Base-by-base conservation (phyloP, 1,140 invertebrate species). In the Cydia fagiglandana region DNA sequence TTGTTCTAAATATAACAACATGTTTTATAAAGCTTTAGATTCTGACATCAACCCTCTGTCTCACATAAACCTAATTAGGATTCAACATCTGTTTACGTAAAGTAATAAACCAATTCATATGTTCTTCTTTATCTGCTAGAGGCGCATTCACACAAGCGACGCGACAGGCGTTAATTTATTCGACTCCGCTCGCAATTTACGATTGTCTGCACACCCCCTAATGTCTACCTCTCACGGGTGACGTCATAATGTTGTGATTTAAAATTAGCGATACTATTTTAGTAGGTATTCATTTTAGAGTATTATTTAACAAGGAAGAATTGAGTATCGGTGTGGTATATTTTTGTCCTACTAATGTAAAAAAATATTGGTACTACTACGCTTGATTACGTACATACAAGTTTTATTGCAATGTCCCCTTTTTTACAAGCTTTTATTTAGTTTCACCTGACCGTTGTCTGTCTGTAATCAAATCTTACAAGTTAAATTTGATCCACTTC, bases 171-270 rank as follows among this genome's bases (percentile, higher is more conserved):
- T 68, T 75, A 75, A 75, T 75, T 75, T 75, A 75, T 68, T 41
- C 41, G 75, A 28, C 20, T 34, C 61, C n/a, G 24, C 17, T 64
- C 61, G 64, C 61, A 68, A 75, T 75, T 75, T 75, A 75, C 75
- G 75, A 75, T 47, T 68, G 75, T 75, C 38, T 75, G 28, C n/a
- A 75, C 64, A 34, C 75, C n/a, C 20, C 64, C 75, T 81, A 86
- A 83, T 68, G 78, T 76, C 84, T 61, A 61, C 7, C 53, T 56
- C 53, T 20, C 56, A 24, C 56, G 2, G 20, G 66, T 70, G 66
- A 70, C 66, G 66, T 70, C 66, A 70, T 70, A 70, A 70, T 17
- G 56, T 61, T 24, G 56, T 61, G 66, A 41, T 70, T 53, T 70
- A 70, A 41, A 70, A 70, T 70, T 70, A 41, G 66, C 6, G 7